These are phyloP conservation scores for Tromatobia lineatoria DNA, from an alignment of 2,888 invertebrate genomes.

Conservation along the genomic window DNA sequence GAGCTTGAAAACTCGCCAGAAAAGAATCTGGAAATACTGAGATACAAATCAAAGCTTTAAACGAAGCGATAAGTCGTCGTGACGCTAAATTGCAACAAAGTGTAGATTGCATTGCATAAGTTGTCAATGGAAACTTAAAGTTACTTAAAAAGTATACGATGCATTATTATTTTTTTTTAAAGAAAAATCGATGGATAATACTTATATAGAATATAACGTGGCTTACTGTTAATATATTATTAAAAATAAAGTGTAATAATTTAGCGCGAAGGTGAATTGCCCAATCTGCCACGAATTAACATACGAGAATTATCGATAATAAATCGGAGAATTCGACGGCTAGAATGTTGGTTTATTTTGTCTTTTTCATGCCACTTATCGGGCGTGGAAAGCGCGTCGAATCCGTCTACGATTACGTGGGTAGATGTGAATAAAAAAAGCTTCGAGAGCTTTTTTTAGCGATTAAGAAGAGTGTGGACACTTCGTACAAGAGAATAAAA, in stretches of 20 bases:
- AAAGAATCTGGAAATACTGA: constrained; percentile 10
- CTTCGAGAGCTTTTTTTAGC: constrained; percentile 63
- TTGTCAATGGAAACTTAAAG: constrained; percentile 23
- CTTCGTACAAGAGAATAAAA: constrained; percentile 70
- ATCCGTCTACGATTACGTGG: constrained; percentile 52
- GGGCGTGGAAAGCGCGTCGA: constrained; percentile 43
- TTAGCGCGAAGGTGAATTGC: constrained; percentile 67
- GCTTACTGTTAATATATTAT: constrained; percentile 16
- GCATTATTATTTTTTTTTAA: not conserved
- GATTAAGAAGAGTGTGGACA: constrained; percentile 68
- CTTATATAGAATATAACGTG: constrained; percentile 64
- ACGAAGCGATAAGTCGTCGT: constrained; percentile 31
- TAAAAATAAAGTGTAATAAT: constrained; percentile 1
- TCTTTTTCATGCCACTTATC: constrained; percentile 9
- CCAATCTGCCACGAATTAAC: constrained; percentile 81
- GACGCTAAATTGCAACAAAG: constrained; percentile 13
- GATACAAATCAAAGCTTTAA: not conserved
- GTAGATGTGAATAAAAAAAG: constrained; percentile 41
- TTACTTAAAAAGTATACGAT: constrained; percentile 51
- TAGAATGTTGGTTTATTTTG: constrained; percentile 13
- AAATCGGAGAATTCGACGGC: constrained; percentile 73
- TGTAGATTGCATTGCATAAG: constrained; percentile 1
- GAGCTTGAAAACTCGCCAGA: not conserved
- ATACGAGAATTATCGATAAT: constrained; percentile 80
- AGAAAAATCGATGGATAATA: constrained; percentile 68